Evolutionary conservation across 2,113 vertebrate genomes (phyloP).

Genomic region (Eublepharis macularius): DNA sequence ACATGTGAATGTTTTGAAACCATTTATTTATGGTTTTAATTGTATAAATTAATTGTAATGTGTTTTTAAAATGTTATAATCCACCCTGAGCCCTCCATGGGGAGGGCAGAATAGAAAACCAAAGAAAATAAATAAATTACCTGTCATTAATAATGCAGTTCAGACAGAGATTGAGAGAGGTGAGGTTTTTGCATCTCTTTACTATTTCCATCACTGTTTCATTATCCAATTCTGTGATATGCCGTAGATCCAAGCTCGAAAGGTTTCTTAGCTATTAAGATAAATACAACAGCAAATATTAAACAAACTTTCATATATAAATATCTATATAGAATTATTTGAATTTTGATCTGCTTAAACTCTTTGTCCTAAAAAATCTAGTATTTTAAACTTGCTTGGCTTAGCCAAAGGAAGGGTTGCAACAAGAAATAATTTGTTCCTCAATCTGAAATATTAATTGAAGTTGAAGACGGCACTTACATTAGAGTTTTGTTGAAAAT

Average conservation of each 20-base stretch:
- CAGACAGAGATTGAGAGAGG: conserved; percentile 97
- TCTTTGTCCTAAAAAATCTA: background rate
- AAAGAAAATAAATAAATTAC: too few species aligned
- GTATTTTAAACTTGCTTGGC: background rate
- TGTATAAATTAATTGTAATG: too few species aligned
- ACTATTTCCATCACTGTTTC: conserved; percentile 99
- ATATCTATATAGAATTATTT: background rate
- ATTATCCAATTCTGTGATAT: conserved; percentile 98
- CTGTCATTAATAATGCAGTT: conserved; percentile 99
- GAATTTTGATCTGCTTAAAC: background rate
- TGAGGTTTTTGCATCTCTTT: conserved; percentile 93
- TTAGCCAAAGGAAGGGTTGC: background rate
- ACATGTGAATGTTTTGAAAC: too few species aligned
- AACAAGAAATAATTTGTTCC: background rate
- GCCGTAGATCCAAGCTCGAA: conserved; percentile 92
- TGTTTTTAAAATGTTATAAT: too few species aligned
- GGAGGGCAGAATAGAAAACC: too few species aligned
- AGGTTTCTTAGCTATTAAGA: conserved; percentile 87
- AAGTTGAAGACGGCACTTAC: background rate
- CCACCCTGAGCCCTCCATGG: too few species aligned
- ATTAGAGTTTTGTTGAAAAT: background rate
- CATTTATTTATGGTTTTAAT: too few species aligned
- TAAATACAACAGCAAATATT: conserved; percentile 57
- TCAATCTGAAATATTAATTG: background rate
- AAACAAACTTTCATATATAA: conserved; percentile 29